Percentiles rank a stretch among this genome's conserved stretches.
Conservation (phyloP, 2,113 vertebrate genomes). For the Prunella himalayana region DNA sequence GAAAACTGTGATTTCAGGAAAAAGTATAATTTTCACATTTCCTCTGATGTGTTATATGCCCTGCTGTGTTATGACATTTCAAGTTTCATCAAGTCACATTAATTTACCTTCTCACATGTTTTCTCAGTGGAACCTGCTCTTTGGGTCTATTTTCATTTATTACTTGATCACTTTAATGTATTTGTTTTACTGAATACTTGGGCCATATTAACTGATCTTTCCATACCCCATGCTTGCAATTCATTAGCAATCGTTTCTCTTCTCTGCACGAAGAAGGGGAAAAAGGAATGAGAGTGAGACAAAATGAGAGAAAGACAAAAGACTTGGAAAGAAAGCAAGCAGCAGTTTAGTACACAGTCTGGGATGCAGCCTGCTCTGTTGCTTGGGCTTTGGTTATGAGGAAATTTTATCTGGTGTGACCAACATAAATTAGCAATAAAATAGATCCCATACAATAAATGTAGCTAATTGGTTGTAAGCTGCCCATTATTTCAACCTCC, state of each 20-base stretch:
- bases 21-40: conserved; percentile 72
- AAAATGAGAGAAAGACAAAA: conserved; percentile 17
- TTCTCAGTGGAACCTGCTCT: conserved; percentile 56
- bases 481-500: background rate
- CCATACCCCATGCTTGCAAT: conserved; percentile 29
- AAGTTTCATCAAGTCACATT: conserved; percentile 36
- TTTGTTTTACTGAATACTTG: conserved; percentile 12
- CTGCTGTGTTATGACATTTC: conserved; percentile 68
- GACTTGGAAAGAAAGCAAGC: background rate
- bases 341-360: background rate
- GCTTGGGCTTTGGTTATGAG: background rate
- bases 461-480: background rate
- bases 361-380: background rate
- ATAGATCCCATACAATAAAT: background rate
- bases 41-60: conserved; percentile 56
- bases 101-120: conserved; percentile 31
- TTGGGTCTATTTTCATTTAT: conserved; percentile 46
- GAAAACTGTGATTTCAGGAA: conserved; percentile 25
- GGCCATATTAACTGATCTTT: conserved; percentile 23
- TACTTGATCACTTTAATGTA: conserved; percentile 26
- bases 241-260: conserved; percentile 54
- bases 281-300: background rate
- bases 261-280: conserved; percentile 23
- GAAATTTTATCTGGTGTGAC: background rate
- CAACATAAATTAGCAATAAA: background rate